Evolutionary conservation across 2,888 invertebrate species (phyloP).

Genomic region (Steinernema scapterisci): DNA sequence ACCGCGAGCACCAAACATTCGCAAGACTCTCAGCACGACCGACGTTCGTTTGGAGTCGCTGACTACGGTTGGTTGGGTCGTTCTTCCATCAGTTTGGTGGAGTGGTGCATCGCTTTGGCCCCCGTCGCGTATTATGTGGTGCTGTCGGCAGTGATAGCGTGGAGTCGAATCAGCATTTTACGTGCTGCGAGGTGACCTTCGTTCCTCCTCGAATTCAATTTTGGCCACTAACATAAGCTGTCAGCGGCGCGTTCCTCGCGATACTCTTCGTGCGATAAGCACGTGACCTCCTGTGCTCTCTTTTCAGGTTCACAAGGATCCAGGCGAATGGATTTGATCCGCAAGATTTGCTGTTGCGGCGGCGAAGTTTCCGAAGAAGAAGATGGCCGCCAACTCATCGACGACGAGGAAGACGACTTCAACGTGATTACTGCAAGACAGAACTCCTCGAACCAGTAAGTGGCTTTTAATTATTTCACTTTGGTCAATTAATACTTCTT

Average conservation of each 20-base stretch:
- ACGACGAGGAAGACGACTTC: slow-evolving; percentile 18
- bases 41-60: not conserved
- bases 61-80: no score
- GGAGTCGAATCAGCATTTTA: no score
- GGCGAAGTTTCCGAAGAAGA: not conserved
- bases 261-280: no score
- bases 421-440: not conserved
- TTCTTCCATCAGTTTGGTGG: not conserved
- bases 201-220: no score
- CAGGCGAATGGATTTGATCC: not conserved
- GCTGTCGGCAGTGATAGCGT: no score
- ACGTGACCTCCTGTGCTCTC: not conserved
- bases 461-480: not conserved
- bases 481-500: not conserved
- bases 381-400: slow-evolving; percentile 11
- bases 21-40: not conserved
- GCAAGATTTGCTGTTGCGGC: slow-evolving; percentile 8
- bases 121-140: no score
- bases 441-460: slow-evolving; percentile 14
- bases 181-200: no score
- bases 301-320: not conserved
- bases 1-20: no score
- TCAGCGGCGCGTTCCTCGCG: no score
- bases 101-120: not conserved
- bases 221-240: no score